Evolutionary conservation across 2,113 vertebrate genomes (phyloP).

Genomic region (Cyanoliseus patagonus): DNA sequence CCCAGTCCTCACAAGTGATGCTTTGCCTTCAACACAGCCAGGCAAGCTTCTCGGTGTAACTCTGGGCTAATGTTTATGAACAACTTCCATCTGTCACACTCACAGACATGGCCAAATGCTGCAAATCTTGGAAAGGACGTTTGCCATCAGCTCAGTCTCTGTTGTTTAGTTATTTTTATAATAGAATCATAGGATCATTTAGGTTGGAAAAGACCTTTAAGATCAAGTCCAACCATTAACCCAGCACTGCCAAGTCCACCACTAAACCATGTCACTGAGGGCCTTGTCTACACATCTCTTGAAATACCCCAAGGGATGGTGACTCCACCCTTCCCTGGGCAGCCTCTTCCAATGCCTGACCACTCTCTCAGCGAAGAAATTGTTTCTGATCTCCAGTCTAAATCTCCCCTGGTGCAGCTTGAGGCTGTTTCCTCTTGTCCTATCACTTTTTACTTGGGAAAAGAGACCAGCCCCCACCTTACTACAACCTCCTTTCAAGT

Average conservation of each 20-base stretch:
- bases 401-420: not conserved
- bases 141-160: not conserved
- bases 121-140: not conserved
- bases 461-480: not conserved
- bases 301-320: not conserved
- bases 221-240: not conserved
- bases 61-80: not conserved
- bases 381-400: not conserved
- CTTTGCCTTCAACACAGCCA: not conserved
- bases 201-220: not conserved
- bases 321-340: not conserved
- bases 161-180: not conserved
- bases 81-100: not conserved
- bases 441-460: not conserved
- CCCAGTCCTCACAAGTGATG: not conserved
- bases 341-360: not conserved
- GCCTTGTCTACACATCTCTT: not conserved
- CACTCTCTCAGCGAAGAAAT: not conserved
- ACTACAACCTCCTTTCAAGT: not conserved
- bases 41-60: not conserved
- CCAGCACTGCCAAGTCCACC: not conserved
- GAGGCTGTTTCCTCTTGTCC: not conserved
- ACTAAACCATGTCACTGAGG: not conserved
- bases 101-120: not conserved
- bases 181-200: not conserved